A percentile compares a stretch with the other conserved stretches of the same genome.
phyloP scores from a whole-genome alignment of 2,888 invertebrate species.

The Nemotelus nigrinus region DNA sequence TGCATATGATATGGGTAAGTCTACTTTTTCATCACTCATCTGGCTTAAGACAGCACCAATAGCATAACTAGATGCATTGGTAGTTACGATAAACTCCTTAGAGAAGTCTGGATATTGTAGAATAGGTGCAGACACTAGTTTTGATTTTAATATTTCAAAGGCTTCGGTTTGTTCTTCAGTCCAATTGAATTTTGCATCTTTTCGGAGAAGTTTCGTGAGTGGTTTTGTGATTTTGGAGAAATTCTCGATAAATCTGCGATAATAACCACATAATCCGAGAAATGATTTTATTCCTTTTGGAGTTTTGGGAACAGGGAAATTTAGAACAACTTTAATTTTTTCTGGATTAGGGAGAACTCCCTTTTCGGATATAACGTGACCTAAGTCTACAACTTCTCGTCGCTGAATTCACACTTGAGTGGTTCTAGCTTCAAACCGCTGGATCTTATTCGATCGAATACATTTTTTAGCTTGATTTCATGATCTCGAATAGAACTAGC shows the following conservation, averaged over 20 bases:
- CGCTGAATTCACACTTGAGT: slow-evolving; percentile 53
- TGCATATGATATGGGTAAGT: too few relatives aligned
- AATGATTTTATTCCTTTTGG: neutral
- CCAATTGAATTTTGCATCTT: neutral
- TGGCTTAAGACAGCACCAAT: slow-evolving; percentile 33
- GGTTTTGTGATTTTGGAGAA: too few relatives aligned
- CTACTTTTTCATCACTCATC: neutral
- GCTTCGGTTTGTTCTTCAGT: neutral
- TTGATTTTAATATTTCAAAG: slow-evolving; percentile 2
- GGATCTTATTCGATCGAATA: slow-evolving; percentile 52
- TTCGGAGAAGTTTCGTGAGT: too few relatives aligned
- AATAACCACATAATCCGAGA: too few relatives aligned
- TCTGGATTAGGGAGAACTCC: slow-evolving; percentile 46
- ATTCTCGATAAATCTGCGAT: too few relatives aligned
- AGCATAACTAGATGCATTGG: slow-evolving; percentile 30
- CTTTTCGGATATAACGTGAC: slow-evolving; percentile 56
- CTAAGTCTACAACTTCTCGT: slow-evolving; percentile 34
- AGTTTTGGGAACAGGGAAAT: slow-evolving; percentile 8
- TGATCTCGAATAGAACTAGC: slow-evolving; percentile 46
- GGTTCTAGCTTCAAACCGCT: slow-evolving; percentile 53
- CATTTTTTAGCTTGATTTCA: slow-evolving; percentile 49
- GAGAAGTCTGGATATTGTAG: neutral
- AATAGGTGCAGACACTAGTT: slow-evolving; percentile 1
- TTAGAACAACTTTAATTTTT: neutral
- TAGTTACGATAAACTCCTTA: slow-evolving; percentile 1